Conservation (phyloP, 2,888 invertebrate species). For the Eupithecia insigniata region DNA sequence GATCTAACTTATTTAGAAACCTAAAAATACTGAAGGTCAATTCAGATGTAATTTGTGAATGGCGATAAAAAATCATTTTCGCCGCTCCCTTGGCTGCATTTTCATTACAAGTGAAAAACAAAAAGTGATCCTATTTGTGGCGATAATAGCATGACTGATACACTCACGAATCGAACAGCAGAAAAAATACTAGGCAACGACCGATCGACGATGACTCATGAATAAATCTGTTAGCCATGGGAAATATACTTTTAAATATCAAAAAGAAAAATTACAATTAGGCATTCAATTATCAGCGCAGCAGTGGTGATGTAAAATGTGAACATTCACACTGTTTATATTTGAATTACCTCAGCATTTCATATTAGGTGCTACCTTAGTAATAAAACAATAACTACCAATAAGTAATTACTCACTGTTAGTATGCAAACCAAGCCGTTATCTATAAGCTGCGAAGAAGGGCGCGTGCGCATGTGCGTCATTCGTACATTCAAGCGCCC, state of each 20-base stretch:
- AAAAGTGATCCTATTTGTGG: too few species aligned
- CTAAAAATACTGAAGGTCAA: too few species aligned
- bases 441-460: constrained; percentile 30
- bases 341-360: neutral
- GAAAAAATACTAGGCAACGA: neutral
- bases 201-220: neutral
- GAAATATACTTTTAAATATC: too few species aligned
- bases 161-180: neutral
- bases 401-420: neutral
- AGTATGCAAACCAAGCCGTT: constrained; percentile 14
- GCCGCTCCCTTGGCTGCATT: neutral
- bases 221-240: neutral
- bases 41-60: too few species aligned
- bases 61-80: too few species aligned
- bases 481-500: constrained; percentile 28
- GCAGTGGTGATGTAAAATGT: neutral
- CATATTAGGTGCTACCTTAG: neutral
- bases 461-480: constrained; percentile 50
- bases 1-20: too few species aligned
- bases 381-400: neutral
- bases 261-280: too few species aligned
- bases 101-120: neutral
- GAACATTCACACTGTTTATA: neutral
- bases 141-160: too few species aligned
- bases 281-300: too few species aligned